Base-by-base conservation (phyloP, 2,797 vertebrate genomes). In the Cyclura pinguis region DNA sequence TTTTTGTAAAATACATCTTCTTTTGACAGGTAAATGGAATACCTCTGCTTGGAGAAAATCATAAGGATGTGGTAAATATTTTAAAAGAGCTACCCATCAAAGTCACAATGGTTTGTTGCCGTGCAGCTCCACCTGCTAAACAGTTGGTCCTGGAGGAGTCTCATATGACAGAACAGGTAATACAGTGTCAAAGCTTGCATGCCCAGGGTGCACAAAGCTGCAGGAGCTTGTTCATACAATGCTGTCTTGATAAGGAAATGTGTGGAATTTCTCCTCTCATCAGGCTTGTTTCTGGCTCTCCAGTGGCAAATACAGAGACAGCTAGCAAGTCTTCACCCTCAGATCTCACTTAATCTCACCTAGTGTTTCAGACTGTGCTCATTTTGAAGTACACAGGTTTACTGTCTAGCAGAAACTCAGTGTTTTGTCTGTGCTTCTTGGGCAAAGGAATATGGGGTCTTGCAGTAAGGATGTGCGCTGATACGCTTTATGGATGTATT, bases 61-160 rank as follows among this genome's bases (percentile, higher is more conserved):
- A 99, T 94, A 98, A 98, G 94, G 98, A 99, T 95, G 99, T 99
- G 10, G 98, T 99, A 62, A 97, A 95, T 93, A 98, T 99, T 96
- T 96, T 99, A 94, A 99, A 99, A 96, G 99, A 99, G 87, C 97
- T 99, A 80, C 98, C 99, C 0, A 86, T 99, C 88, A 97, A 95
- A 47, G 99, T 99, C 38, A 98, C 96, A 91, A 98, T 99, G 98
- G 98, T 98, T 0, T 99, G 99, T 96, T 99, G 98, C 91, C 98
- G 98, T 91, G 96, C 98, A 83, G 97, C 97, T 92, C 95, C 97
- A 2, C 90, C 96, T 8, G 55, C 95, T 50, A 59, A 91, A 83
- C 97, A 97, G 0, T 82, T 95, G 76, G 98, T 98, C 86, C 22
- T 95, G 32, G 96, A 96, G 52, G 97, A 97, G 42, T 88, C 95